Conservation (phyloP, 2,797 vertebrate species). For the Taenioides sp. region DNA sequence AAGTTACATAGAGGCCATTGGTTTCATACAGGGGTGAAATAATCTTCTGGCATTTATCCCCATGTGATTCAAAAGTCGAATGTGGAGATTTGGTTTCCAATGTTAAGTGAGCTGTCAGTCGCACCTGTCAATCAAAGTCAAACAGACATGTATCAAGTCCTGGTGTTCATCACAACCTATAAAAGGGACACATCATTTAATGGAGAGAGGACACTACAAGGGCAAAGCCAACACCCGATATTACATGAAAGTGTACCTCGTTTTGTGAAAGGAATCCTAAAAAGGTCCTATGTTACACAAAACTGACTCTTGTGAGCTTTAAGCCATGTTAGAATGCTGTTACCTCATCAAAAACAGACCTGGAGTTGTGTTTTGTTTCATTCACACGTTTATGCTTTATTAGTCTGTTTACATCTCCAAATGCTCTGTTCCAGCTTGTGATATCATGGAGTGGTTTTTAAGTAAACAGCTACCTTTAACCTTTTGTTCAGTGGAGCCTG, state of each 20-base stretch:
- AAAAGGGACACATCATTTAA: neutral
- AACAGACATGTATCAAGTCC: neutral
- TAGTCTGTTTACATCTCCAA: no score
- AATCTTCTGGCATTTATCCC: neutral
- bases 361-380: no score
- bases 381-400: no score
- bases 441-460: no score
- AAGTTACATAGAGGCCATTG: neutral
- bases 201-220: neutral
- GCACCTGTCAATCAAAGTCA: neutral
- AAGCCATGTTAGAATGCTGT: no score
- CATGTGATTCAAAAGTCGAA: neutral
- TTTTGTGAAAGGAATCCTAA: neutral
- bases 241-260: neutral
- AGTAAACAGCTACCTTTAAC: no score
- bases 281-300: no score
- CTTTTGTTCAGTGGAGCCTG: no score
- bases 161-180: neutral
- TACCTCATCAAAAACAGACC: no score
- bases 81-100: neutral
- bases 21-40: neutral
- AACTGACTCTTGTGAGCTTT: no score
- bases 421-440: no score
- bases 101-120: neutral
- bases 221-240: neutral